These are phyloP conservation scores for Aldabrachelys gigantea DNA, from an alignment of 2,113 vertebrate genomes.

Conservation along the genomic window DNA sequence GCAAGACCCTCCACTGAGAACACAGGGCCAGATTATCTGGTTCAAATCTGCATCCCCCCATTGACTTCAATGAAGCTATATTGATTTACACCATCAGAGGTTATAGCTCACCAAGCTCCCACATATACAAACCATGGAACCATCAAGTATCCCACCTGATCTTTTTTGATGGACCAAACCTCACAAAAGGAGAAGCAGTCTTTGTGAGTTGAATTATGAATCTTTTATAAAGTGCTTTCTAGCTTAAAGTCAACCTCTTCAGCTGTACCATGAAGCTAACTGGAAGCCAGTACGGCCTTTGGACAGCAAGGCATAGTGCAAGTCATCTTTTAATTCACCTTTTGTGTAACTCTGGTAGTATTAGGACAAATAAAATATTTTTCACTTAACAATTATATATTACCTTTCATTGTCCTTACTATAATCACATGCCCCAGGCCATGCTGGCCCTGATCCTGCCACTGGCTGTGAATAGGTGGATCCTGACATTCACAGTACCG, in stretches of 20 bases:
- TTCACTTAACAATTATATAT: background rate
- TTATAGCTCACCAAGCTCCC: background rate
- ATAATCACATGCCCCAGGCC: background rate
- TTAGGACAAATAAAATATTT: background rate
- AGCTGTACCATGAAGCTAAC: background rate
- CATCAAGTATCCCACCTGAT: background rate
- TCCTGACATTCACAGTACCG: accelerated
- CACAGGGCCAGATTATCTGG: background rate
- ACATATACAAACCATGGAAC: background rate
- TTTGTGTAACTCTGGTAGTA: background rate
- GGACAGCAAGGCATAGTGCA: background rate
- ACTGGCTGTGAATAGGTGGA: background rate
- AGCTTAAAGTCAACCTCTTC: background rate
- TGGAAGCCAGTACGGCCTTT: background rate
- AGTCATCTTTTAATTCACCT: background rate
- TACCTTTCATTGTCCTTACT: background rate
- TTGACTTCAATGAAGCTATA: background rate
- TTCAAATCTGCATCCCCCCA: background rate
- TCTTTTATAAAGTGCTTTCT: background rate
- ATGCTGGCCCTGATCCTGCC: accelerated
- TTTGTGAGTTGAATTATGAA: background rate
- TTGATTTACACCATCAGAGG: background rate
- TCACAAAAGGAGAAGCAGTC: background rate
- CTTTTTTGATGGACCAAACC: background rate
- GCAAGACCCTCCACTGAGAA: background rate